Evolutionary conservation across 2,888 invertebrate species (phyloP).

Genomic region (Eilema sororculum): DNA sequence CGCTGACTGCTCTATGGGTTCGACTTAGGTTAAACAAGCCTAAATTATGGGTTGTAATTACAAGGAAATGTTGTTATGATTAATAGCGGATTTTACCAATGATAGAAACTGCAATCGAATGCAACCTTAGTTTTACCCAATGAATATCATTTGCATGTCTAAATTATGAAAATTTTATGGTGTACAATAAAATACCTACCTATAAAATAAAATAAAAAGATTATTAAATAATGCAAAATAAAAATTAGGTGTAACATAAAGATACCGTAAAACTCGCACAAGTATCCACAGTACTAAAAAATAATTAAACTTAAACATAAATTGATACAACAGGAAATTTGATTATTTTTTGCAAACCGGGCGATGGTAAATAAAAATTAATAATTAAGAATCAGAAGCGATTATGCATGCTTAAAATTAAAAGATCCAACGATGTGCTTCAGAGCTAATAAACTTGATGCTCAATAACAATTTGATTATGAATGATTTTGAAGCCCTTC

Average conservation of each 20-base stretch:
- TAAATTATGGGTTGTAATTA: neutral
- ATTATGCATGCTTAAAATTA: conserved; percentile 1
- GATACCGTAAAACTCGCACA: neutral
- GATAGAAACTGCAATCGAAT: no score
- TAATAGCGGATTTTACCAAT: no score
- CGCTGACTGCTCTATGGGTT: neutral
- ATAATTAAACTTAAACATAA: neutral
- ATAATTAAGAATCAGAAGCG: neutral
- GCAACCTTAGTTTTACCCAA: no score
- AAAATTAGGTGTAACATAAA: neutral
- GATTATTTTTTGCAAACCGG: neutral
- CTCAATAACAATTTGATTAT: neutral
- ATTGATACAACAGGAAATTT: neutral
- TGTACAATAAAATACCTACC: no score
- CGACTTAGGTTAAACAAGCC: no score
- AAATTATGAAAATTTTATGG: neutral
- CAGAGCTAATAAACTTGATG: neutral
- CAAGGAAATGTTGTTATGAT: neutral
- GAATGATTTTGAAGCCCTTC: neutral
- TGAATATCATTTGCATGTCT: neutral
- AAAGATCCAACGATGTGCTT: neutral
- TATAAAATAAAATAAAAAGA: no score
- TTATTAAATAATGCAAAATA: neutral
- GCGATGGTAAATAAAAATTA: neutral
- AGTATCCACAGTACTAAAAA: neutral